Conservation (phyloP, 2,797 vertebrate genomes). For the Poliocrania exsul region DNA sequence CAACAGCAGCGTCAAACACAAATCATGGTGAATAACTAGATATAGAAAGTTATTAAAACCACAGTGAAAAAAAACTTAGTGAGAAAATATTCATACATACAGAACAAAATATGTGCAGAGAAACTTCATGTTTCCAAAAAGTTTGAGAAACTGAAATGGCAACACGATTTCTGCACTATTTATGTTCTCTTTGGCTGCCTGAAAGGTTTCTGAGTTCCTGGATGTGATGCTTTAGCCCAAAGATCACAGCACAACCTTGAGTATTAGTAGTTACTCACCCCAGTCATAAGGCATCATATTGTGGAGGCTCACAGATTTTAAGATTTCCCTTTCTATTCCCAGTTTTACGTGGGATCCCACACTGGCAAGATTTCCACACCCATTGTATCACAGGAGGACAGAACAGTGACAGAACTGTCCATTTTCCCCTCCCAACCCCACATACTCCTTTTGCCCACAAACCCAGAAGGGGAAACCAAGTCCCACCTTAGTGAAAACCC, state of each 20-base stretch:
- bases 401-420: fast-evolving
- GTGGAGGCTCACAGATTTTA: not conserved
- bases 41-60: not conserved
- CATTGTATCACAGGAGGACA: not conserved
- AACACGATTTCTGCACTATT: not conserved
- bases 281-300: not conserved
- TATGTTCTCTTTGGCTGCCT: not conserved
- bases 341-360: not conserved
- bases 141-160: not conserved
- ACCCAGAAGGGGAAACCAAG: not conserved
- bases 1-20: not conserved
- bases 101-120: not conserved
- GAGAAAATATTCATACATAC: not conserved
- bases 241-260: not conserved
- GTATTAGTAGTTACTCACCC: not conserved
- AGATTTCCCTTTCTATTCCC: not conserved
- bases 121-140: not conserved
- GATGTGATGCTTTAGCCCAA: not conserved
- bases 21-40: not conserved
- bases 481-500: not conserved
- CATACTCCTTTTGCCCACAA: not conserved
- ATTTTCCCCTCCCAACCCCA: not conserved
- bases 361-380: not conserved
- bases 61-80: not conserved
- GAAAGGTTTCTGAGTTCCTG: not conserved